Base-by-base conservation (phyloP, 2,888 invertebrate genomes). In the Chloromyia formosa region DNA sequence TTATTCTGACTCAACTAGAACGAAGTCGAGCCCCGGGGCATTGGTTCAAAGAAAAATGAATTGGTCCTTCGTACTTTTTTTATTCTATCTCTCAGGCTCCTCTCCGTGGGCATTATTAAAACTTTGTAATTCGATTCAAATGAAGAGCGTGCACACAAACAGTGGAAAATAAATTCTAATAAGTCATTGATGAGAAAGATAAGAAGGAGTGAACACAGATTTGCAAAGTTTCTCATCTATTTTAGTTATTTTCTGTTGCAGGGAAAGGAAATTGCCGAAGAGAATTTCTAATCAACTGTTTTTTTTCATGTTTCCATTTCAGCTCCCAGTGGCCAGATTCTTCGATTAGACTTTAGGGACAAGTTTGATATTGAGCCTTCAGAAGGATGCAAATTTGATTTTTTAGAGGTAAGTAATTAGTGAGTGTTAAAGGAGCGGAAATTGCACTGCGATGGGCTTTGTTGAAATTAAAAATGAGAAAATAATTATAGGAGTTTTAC, bases 301-400 rank as follows among this genome's bases (percentile, higher is more conserved):
- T 69, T 72, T 16, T 1, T 56, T 1, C 53, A 53, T 77, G 76
- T 80, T 77, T 68, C 45, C 78, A 78, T 79, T 83, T 68, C 88
- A 88, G 90, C 90, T 78, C 89, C 89, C 54, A 86, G 87, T 78
- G 90, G 90, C 68, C 88, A 90, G 84, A 86, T 91, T 77, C 88
- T 95, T 79, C 89, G 90, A 77, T 86, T 95, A 80, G 94, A 94
- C 84, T 94, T 94, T 86, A 89, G 93, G 76, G 93, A 94, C 83
- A 88, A 88, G 79, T 95, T 95, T 85, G 87, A 90, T 78, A 87
- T 95, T 78, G 94, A 94, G 82, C 85, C 86, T 12, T 87, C 87
- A 56, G 87, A 89, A 49, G 87, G 88, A 74, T 95, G 95, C 84
- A 89, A 89, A 84, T 93, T 92, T 86, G 95, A 95, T 86, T 93